Percentiles rank a stretch among this genome's conserved stretches.
Conservation (phyloP, 2,888 invertebrate genomes). For the Blera fallax region DNA sequence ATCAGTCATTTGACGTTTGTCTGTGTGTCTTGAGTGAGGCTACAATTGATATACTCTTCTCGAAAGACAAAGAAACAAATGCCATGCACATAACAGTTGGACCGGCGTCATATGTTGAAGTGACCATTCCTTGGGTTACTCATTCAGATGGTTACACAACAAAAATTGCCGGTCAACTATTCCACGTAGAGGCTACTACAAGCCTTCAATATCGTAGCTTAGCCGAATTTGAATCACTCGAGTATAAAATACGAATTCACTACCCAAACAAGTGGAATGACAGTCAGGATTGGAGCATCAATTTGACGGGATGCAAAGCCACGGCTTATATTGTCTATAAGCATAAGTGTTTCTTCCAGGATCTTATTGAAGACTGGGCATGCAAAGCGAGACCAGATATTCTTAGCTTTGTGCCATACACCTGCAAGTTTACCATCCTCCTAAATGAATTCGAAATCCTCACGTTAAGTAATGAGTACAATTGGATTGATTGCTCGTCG, state of each 20-base stretch:
- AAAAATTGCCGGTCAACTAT: constrained; percentile 94
- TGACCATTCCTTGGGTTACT: constrained; percentile 97
- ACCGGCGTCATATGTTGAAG: constrained; percentile 97
- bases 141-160: constrained; percentile 93
- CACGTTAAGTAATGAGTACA: constrained; percentile 96
- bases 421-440: constrained; percentile 95
- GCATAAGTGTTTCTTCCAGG: constrained; percentile 98
- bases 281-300: constrained; percentile 96
- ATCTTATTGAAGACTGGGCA: constrained; percentile 98
- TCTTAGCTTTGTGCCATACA: constrained; percentile 97
- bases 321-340: constrained; percentile 95
- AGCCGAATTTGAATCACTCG: constrained; percentile 96
- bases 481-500: constrained; percentile 99
- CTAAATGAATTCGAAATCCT: constrained; percentile 97
- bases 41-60: constrained; percentile 97
- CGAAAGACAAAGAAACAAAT: constrained; percentile 95
- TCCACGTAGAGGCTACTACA: constrained; percentile 97
- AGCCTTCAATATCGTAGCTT: constrained; percentile 96
- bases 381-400: constrained; percentile 96
- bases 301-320: constrained; percentile 96
- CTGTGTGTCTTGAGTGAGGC: constrained; percentile 95
- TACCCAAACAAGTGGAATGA: constrained; percentile 98
- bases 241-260: constrained; percentile 90
- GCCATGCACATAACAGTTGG: constrained; percentile 98
- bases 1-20: constrained; percentile 95